Conservation (phyloP, 2,797 vertebrate species). For the Cossypha caffra region DNA sequence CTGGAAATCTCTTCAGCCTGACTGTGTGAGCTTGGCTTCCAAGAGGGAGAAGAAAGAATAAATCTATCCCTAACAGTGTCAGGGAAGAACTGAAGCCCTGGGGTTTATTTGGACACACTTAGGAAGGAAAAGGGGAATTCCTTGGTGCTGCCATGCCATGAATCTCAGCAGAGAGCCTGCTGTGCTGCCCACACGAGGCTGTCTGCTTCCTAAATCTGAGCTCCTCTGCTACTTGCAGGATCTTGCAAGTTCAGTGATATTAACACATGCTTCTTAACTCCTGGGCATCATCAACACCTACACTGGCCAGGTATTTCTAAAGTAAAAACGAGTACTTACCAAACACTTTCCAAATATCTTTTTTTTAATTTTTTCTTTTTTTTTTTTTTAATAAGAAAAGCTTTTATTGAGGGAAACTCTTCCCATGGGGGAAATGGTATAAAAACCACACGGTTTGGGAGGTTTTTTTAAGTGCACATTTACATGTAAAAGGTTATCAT, state of each 20-base stretch:
- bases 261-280: background rate
- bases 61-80: background rate
- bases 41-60: background rate
- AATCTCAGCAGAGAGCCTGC: background rate
- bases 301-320: background rate
- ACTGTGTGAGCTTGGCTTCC: constrained; percentile 11
- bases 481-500: constrained; percentile 4
- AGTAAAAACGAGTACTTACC: background rate
- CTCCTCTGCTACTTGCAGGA: background rate
- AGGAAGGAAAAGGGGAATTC: background rate
- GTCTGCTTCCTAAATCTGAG: background rate
- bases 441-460: accelerated
- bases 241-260: background rate
- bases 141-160: background rate
- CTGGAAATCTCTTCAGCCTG: constrained; percentile 47
- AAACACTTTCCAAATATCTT: background rate
- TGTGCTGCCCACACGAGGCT: background rate
- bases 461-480: background rate
- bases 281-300: constrained; percentile 1
- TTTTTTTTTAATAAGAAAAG: background rate
- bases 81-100: background rate
- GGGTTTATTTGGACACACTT: background rate
- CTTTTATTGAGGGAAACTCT: background rate
- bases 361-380: too few relatives aligned
- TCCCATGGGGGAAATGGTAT: background rate